Percentiles rank a stretch among this genome's conserved stretches.
Evolutionary conservation across 2,797 vertebrate species (phyloP).

Genomic region (Hylomyscus alleni): DNA sequence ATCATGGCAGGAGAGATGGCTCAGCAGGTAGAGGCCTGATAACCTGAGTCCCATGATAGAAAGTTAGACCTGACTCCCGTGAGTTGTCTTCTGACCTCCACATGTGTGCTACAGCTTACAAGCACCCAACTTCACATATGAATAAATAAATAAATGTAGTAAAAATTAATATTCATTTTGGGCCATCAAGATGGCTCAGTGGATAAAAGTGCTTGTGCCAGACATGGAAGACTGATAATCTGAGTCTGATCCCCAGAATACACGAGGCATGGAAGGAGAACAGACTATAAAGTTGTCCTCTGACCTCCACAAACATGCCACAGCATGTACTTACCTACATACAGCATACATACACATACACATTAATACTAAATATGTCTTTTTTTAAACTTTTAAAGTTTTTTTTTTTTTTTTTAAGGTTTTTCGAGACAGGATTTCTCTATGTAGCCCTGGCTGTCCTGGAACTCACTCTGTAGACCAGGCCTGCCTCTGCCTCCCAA

Average conservation of each 20-base stretch:
- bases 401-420: no score
- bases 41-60: neutral
- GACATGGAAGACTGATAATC: neutral
- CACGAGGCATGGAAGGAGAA: neutral
- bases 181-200: neutral
- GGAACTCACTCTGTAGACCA: no score
- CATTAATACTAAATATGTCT: neutral
- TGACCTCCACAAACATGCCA: neutral
- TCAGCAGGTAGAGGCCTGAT: neutral
- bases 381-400: no score
- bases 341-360: neutral
- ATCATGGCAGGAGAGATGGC: neutral
- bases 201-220: neutral
- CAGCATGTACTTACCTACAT: neutral
- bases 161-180: neutral
- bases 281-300: neutral
- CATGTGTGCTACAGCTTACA: neutral
- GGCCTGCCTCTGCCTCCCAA: no score
- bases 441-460: no score
- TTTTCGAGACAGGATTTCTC: no score
- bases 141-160: neutral
- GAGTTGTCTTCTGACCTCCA: neutral
- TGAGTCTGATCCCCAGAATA: neutral
- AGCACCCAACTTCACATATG: neutral
- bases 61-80: neutral